Evolutionary conservation across 2,888 invertebrate genomes (phyloP).

Genomic region (Balanococcus diminutus): DNA sequence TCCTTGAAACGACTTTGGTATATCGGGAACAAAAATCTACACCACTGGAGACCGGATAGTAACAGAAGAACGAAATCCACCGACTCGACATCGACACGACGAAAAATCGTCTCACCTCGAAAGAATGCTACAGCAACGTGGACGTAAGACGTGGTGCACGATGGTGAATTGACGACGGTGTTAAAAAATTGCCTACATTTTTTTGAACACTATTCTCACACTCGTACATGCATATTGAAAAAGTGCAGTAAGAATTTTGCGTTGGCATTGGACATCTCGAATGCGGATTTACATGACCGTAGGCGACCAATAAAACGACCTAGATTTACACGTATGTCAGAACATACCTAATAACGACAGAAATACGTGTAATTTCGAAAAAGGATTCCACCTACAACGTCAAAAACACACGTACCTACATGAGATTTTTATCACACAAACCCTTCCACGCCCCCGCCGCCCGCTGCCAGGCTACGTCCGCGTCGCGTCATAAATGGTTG

Average conservation of each 20-base stretch:
- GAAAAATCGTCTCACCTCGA: not conserved
- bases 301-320: not conserved
- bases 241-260: not conserved
- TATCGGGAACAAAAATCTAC: not conserved
- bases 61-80: not conserved
- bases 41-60: not conserved
- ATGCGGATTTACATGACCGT: not conserved
- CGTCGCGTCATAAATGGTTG: not conserved
- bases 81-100: too few species aligned
- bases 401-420: not conserved
- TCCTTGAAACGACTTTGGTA: not conserved
- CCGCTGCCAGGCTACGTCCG: too few species aligned
- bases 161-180: not conserved
- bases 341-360: not conserved
- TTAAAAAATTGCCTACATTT: not conserved
- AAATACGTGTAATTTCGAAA: not conserved
- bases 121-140: not conserved
- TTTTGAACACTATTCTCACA: not conserved
- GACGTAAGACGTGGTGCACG: too few species aligned
- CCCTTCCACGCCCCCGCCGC: too few species aligned
- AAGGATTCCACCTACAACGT: not conserved
- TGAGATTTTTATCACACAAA: not conserved
- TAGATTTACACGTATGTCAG: not conserved
- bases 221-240: not conserved
- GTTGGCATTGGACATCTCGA: not conserved